Percentiles rank a stretch among this genome's conserved stretches.
These are phyloP conservation scores for Anabacerthia variegaticeps DNA, from an alignment of 2,797 vertebrate species.

Conservation along the genomic window DNA sequence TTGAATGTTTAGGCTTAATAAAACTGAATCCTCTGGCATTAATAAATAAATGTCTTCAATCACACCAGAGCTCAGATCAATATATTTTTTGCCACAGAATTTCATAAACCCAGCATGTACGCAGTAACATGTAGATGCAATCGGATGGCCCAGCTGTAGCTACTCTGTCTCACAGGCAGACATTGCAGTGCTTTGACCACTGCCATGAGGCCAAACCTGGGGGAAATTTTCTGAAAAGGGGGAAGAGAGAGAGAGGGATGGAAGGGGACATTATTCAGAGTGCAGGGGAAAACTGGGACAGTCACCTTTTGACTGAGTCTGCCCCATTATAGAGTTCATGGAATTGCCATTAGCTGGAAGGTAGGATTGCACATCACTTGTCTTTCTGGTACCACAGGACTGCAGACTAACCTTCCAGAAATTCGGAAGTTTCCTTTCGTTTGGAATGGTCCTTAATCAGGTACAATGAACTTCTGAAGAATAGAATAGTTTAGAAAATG, in stretches of 20 bases:
- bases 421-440: neutral
- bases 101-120: neutral
- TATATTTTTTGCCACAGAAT: neutral
- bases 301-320: neutral
- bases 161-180: neutral
- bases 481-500: neutral
- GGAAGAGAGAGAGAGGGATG: neutral
- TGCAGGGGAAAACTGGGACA: neutral
- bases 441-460: neutral
- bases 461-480: neutral
- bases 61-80: neutral
- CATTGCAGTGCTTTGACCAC: neutral
- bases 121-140: neutral
- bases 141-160: neutral
- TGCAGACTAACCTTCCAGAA: neutral
- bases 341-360: neutral
- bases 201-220: neutral
- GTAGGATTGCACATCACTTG: neutral
- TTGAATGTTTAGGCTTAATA: neutral
- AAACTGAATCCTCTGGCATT: neutral
- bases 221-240: neutral
- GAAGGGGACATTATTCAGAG: neutral
- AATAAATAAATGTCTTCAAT: neutral
- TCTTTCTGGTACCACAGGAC: neutral
- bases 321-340: neutral